Evolutionary conservation across 2,888 invertebrate species (phyloP), one percentile per base, ranked within the genome.

Genomic region (Stomorhina lunata): DNA sequence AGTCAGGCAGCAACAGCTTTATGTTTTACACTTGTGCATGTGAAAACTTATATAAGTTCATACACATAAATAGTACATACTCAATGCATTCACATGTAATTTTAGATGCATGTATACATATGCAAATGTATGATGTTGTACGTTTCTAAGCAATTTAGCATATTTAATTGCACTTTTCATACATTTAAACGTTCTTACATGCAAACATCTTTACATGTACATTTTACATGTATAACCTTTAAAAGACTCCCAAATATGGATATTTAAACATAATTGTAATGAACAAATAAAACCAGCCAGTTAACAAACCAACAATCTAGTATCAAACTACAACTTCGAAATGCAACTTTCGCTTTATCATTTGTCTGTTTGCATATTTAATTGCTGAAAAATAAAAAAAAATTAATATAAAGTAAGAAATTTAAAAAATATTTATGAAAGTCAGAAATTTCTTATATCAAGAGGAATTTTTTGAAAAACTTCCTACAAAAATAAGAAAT

Each of bases 111-210:
- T 27, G 17, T 15, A 55, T 45, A 37, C 32, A 32, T 1, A n/a
- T 63, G 45, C 40, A 29, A 7, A 45, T 66, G 9, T 25, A 27
- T 32, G 4, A n/a, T 43, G 43, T 43, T 43, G 15, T 17, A 22
- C 50, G n/a, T 61, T 72, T 77, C 59, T 66, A 76, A 71, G 65
- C 63, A 76, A 71, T 76, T 81, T 66, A 59, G 65, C 66, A 77
- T 81, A 77, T 81, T 81, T 81, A 77, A 77, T 81, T 77, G 77
- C 77, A 68, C 27, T 20, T 32, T 27, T 25, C 12, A 15, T 27
- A 6, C 34, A 34, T 20, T 20, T 10, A 59, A 25, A 68, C 29
- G 32, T 32, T 34, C 69, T 61, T 4, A 17, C 10, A 43, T 55
- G 4, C 17, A 45, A 29, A 61, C 34, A 27, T 27, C 12, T 6